These are phyloP conservation scores for Aphrophora alni DNA, from an alignment of 2,888 invertebrate genomes.

Conservation along the genomic window DNA sequence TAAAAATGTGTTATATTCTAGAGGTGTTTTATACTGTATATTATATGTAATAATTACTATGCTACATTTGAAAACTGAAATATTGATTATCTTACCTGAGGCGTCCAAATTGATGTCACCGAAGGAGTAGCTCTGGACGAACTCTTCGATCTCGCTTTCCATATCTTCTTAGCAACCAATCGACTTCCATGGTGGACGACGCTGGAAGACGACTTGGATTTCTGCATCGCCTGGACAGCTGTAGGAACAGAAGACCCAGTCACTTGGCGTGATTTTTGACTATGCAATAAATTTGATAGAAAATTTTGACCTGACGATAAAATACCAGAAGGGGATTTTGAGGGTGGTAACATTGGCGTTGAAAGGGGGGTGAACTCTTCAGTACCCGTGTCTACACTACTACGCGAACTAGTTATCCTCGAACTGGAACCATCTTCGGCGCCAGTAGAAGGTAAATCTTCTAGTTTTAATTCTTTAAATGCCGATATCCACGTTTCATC, in stretches of 20 bases:
- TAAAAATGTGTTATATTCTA: too few species aligned
- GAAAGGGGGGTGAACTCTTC: conserved; percentile 53
- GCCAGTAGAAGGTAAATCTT: conserved; percentile 66
- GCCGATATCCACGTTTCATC: conserved; percentile 75
- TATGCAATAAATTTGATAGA: conserved; percentile 67
- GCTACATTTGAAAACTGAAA: too few species aligned
- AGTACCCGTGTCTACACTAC: conserved; percentile 61
- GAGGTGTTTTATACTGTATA: too few species aligned
- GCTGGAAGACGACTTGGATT: conserved; percentile 87
- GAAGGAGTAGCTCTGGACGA: conserved; percentile 70
- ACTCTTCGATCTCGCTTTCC: conserved; percentile 84
- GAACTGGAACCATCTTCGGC: conserved; percentile 54
- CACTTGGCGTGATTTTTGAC: conserved; percentile 57
- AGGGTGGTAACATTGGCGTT: conserved; percentile 47
- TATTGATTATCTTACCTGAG: conserved; percentile 74
- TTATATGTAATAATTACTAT: too few species aligned
- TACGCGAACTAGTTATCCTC: conserved; percentile 62
- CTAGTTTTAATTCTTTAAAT: conserved; percentile 75
- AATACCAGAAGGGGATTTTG: conserved; percentile 59
- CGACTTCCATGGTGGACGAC: conserved; percentile 75
- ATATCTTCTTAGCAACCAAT: conserved; percentile 84
- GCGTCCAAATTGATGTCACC: conserved; percentile 74
- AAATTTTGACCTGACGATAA: conserved; percentile 66
- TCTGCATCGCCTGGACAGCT: conserved; percentile 80
- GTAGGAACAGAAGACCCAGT: conserved; percentile 42